phyloP scores from a whole-genome alignment of 2,113 vertebrate species.

The Oostethus manadensis region DNA sequence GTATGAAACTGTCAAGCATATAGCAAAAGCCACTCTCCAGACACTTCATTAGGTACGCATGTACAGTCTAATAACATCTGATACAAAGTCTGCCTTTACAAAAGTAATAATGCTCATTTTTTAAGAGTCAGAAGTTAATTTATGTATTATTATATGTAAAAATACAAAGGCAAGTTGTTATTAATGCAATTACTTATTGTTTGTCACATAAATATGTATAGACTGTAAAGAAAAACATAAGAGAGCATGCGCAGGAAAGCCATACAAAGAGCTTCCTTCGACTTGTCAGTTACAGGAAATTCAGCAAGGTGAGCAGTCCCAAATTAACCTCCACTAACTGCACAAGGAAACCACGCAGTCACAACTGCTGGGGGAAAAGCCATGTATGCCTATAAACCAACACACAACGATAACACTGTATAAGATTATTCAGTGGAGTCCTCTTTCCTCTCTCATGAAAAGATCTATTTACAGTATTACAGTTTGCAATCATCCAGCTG shows the following conservation, averaged over 20 bases:
- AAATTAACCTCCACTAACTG: conserved; percentile 9
- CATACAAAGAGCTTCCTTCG: not conserved
- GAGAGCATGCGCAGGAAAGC: not conserved
- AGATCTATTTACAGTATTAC: conserved; percentile 21
- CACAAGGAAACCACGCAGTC: conserved; percentile 17
- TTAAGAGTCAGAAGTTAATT: no score
- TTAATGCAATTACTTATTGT: conserved; percentile 21
- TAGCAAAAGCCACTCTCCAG: no score
- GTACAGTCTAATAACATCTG: no score
- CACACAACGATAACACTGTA: conserved; percentile 33
- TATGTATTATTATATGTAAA: conserved; percentile 18
- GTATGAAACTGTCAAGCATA: no score
- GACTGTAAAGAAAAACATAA: no score
- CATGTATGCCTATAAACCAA: conserved; percentile 42
- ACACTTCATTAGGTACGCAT: no score
- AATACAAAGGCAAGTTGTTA: conserved; percentile 19
- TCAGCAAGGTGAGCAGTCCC: not conserved
- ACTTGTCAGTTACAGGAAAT: not conserved
- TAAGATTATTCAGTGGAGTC: conserved; percentile 34
- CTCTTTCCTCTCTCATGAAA: conserved; percentile 19
- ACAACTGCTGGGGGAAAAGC: conserved; percentile 37
- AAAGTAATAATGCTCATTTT: no score
- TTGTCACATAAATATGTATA: conserved; percentile 5
- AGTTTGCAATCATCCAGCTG: not conserved
- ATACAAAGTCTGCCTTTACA: no score